Evolutionary conservation across 2,113 vertebrate species (phyloP), one percentile per base, ranked within the genome.

Genomic region (Phyllopteryx taeniolatus): DNA sequence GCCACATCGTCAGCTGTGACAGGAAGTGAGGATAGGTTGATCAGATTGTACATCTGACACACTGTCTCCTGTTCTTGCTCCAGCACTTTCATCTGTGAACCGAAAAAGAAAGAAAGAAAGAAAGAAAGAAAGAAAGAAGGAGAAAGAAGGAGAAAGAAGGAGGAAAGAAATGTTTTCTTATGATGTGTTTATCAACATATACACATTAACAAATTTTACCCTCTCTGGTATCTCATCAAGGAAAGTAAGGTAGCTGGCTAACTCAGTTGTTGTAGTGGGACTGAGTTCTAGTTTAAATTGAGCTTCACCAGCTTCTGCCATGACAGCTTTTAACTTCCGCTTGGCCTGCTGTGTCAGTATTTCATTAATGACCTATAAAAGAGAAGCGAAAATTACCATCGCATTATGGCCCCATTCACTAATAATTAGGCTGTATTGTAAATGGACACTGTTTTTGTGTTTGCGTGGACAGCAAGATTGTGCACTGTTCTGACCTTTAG

Each of bases 181-280:
- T n/a, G 19, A n/a, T 39, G 3, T 22, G 20, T 56, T 22, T 9
- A 19, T 35, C 10, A 31, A 5, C 56, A 31, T 57, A 8, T 15
- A 60, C 14, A 33, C 6, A 11, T 42, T 3, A 5, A 42, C 17
- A 65, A 22, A 15, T 14, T n/a, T 13, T 66, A 96, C 95, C 90
- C 94, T 90, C 31, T 93, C 91, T 72, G 94, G 91, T 82, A 95
- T 94, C 71, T 95, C 92, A 39, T 94, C 94, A 75, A 94, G 90
- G 83, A 95, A 95, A 27, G 86, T 82, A 74, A 96, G 89, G 56
- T 78, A 93, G 76, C 90, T 85, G 33, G 94, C 93, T 20, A 92
- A 92, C 75, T 96, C 95, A 27, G 68, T 85, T 44, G 94, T 95
- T 3, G 87, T 86, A 0, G 87, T 81, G 62, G 94, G 92, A 44